Conservation (phyloP, 2,797 vertebrate genomes). For the Platyrinchus mystaceus region DNA sequence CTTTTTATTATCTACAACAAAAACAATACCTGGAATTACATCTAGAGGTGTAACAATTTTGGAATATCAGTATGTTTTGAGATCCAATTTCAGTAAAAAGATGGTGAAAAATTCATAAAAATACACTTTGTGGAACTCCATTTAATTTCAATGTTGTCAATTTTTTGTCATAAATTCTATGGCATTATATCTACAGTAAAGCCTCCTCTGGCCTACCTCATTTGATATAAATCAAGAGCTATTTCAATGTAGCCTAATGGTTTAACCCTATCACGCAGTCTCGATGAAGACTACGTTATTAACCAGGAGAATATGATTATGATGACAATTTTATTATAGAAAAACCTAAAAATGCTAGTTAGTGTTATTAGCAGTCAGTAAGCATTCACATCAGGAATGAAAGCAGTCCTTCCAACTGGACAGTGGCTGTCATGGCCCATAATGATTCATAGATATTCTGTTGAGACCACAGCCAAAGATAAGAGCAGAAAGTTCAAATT, state of each 20-base stretch:
- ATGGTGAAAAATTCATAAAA: background rate
- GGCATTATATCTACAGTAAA: background rate
- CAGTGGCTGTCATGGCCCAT: background rate
- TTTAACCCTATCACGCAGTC: background rate
- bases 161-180: background rate
- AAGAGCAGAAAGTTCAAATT: background rate
- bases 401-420: background rate
- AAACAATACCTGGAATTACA: background rate
- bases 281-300: background rate
- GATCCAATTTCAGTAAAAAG: background rate
- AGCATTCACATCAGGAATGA: background rate
- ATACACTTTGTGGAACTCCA: background rate
- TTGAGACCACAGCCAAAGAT: background rate
- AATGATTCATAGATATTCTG: background rate
- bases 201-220: background rate
- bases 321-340: background rate
- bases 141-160: background rate
- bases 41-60: background rate
- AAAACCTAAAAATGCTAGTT: background rate
- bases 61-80: background rate
- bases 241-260: background rate
- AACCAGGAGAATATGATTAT: background rate
- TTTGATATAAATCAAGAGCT: background rate
- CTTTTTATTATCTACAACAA: background rate
- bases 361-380: background rate